These are phyloP conservation scores for Hylomyscus alleni DNA, from an alignment of 2,797 vertebrate species.

Conservation along the genomic window DNA sequence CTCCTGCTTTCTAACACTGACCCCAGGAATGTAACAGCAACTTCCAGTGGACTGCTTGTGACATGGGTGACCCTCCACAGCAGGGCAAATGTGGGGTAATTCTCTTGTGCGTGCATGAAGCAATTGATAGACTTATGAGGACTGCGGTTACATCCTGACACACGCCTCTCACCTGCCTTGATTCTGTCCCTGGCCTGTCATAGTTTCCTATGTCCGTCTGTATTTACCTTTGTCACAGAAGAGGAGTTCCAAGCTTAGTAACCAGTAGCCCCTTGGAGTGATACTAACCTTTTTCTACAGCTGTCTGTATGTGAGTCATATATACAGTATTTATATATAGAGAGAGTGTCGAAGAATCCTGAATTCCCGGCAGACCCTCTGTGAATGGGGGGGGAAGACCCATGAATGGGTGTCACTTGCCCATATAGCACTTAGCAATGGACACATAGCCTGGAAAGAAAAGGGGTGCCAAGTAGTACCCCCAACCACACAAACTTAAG, in stretches of 20 bases:
- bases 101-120: constrained; percentile 91
- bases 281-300: constrained; percentile 87
- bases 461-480: neutral
- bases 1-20: constrained; percentile 91
- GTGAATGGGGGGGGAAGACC: neutral
- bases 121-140: constrained; percentile 89
- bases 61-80: constrained; percentile 88
- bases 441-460: neutral
- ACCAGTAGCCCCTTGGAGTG: constrained; percentile 83
- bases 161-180: constrained; percentile 89
- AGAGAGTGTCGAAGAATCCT: constrained; percentile 87
- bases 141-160: constrained; percentile 91
- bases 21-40: constrained; percentile 92
- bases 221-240: constrained; percentile 87
- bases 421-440: neutral
- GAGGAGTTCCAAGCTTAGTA: constrained; percentile 82
- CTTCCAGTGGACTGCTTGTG: constrained; percentile 90
- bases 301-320: constrained; percentile 89
- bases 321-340: constrained; percentile 92
- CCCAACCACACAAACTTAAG: neutral
- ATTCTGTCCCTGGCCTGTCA: constrained; percentile 90
- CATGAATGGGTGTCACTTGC: neutral
- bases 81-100: constrained; percentile 87
- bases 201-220: constrained; percentile 88
- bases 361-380: neutral